phyloP scores from a whole-genome alignment of 2,113 vertebrate genomes.

The Mellivora capensis region DNA sequence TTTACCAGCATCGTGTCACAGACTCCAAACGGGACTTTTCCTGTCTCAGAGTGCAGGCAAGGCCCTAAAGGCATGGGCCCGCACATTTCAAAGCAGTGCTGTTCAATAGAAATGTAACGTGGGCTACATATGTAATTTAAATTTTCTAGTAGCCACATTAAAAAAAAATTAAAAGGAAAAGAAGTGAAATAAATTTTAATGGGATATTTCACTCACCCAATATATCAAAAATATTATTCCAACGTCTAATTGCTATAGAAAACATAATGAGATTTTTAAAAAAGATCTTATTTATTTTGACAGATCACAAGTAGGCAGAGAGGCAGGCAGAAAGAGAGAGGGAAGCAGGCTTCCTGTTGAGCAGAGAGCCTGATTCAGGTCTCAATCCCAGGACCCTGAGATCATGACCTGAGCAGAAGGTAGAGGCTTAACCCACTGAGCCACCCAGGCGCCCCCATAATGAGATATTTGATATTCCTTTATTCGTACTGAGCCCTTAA shows the following conservation, averaged over 20 bases:
- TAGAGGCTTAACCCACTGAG: too few relatives aligned
- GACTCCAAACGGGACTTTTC: neutral
- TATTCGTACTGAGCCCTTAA: neutral
- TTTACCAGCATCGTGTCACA: neutral
- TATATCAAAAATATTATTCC: neutral
- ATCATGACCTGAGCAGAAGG: too few relatives aligned
- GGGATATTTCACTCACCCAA: neutral
- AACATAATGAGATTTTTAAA: neutral
- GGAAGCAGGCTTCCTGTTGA: too few relatives aligned
- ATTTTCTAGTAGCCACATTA: neutral
- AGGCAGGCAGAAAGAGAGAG: too few relatives aligned
- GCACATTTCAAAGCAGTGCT: neutral
- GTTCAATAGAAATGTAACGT: neutral
- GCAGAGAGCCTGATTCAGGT: too few relatives aligned
- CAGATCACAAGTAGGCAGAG: too few relatives aligned
- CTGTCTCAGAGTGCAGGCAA: neutral
- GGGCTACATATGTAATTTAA: neutral
- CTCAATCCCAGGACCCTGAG: too few relatives aligned
- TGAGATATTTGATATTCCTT: neutral
- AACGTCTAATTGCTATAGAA: neutral
- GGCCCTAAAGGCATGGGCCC: neutral
- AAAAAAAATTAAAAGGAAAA: neutral
- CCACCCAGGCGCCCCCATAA: too few relatives aligned
- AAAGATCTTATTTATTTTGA: too few relatives aligned
- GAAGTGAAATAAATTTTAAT: neutral